Evolutionary conservation across 2,797 vertebrate species (phyloP).

Genomic region (Falco peregrinus): DNA sequence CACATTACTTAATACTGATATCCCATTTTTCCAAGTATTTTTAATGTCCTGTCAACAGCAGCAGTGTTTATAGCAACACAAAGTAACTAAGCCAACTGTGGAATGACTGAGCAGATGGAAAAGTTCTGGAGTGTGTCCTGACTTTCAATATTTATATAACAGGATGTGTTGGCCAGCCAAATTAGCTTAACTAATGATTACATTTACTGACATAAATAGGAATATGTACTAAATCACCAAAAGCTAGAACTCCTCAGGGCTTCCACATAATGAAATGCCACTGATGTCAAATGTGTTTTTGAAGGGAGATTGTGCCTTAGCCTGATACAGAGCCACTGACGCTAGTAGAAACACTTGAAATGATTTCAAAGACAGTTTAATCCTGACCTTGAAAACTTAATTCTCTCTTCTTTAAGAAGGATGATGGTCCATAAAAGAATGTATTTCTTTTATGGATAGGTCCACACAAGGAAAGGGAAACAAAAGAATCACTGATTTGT

Average conservation of each 20-base stretch:
- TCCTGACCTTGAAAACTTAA: background rate
- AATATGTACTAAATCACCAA: background rate
- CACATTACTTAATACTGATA: background rate
- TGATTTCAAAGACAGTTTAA: background rate
- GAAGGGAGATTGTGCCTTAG: background rate
- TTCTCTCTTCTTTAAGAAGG: background rate
- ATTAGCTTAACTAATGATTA: background rate
- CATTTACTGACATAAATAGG: background rate
- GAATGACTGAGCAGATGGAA: background rate
- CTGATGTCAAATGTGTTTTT: background rate
- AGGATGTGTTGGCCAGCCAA: background rate
- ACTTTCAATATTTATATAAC: background rate
- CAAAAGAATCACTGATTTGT: background rate
- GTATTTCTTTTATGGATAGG: background rate
- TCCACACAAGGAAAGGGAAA: rapidly evolving
- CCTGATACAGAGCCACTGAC: background rate
- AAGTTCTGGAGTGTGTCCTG: background rate
- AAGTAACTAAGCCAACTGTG: background rate
- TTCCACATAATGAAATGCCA: background rate
- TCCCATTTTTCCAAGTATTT: background rate
- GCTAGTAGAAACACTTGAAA: background rate
- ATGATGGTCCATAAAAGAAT: background rate
- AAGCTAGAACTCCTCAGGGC: background rate
- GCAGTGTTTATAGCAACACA: background rate
- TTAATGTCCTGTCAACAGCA: background rate